phyloP scores from a whole-genome alignment of 1,140 invertebrate species.

The Metaphire vulgaris region DNA sequence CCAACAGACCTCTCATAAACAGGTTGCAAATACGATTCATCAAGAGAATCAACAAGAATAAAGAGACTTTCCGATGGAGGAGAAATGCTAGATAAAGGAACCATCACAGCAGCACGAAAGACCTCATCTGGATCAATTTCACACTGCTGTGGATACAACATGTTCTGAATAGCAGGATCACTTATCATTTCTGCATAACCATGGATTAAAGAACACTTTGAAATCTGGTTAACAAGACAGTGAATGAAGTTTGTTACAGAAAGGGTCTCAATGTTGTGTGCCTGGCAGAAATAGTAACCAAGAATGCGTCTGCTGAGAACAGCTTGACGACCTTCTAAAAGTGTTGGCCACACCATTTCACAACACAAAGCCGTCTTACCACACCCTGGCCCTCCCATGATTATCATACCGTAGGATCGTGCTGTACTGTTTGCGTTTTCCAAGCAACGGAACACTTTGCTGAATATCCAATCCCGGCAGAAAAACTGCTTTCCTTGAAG shows the following conservation, averaged over 20 bases:
- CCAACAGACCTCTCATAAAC: conserved; percentile 32
- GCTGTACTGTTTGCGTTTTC: conserved; percentile 56
- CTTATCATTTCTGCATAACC: conserved; percentile 59
- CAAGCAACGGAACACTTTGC: conserved; percentile 81
- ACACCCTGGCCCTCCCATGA: conserved; percentile 80
- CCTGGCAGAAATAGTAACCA: conserved; percentile 50
- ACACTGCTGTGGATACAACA: conserved; percentile 36
- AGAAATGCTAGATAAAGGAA: conserved; percentile 67
- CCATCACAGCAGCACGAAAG: conserved; percentile 74
- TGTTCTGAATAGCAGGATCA: conserved; percentile 34
- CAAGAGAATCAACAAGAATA: conserved; percentile 84
- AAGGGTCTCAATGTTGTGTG: conserved; percentile 59
- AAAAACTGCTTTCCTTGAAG: conserved; percentile 54
- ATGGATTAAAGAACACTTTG: conserved; percentile 53
- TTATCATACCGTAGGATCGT: conserved; percentile 66
- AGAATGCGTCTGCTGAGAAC: conserved; percentile 41
- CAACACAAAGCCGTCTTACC: conserved; percentile 72
- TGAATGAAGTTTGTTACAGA: conserved; percentile 75
- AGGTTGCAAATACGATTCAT: conserved; percentile 60
- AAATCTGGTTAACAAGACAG: conserved; percentile 71
- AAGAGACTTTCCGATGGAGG: conserved; percentile 70
- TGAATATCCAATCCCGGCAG: conserved; percentile 90
- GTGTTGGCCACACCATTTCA: conserved; percentile 72
- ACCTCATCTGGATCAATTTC: conserved; percentile 72
- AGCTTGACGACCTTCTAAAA: conserved; percentile 38